A percentile compares a stretch with the other conserved stretches of the same genome.
These are phyloP conservation scores for Papio anubis DNA, from an alignment of 2,113 vertebrate genomes.

Conservation along the genomic window DNA sequence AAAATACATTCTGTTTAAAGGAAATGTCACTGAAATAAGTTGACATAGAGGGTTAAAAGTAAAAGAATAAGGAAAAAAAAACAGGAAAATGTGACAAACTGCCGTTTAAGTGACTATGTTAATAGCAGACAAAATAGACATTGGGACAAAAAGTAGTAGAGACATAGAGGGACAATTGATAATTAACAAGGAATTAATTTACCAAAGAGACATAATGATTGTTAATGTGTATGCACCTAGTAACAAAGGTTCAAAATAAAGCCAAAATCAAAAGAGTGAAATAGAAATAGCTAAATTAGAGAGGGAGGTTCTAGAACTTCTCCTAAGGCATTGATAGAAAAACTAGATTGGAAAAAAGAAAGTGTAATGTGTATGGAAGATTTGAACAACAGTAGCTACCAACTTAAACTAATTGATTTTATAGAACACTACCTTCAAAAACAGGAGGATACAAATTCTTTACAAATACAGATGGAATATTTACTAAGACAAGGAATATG, in stretches of 20 bases:
- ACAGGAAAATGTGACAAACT: neutral
- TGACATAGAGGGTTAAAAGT: neutral
- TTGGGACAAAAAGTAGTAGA: neutral
- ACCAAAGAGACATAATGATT: neutral
- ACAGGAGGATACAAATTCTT: neutral
- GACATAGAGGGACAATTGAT: neutral
- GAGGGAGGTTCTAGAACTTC: neutral
- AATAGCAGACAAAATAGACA: neutral
- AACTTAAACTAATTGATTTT: neutral
- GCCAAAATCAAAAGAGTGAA: neutral
- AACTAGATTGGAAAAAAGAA: neutral
- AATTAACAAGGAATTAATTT: neutral
- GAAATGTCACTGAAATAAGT: constrained; percentile 15
- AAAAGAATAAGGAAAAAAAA: neutral
- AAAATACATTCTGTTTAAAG: neutral
- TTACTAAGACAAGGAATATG: neutral
- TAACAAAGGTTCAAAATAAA: neutral
- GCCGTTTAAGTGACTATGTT: neutral
- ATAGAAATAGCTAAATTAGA: neutral
- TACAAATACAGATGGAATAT: neutral
- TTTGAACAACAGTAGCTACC: neutral
- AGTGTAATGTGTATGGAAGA: neutral
- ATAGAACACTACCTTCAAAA: neutral
- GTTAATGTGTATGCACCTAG: neutral
- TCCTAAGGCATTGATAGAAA: neutral